Evolutionary conservation across 2,888 invertebrate species (phyloP).

Genomic region (Tetragonisca angustula): DNA sequence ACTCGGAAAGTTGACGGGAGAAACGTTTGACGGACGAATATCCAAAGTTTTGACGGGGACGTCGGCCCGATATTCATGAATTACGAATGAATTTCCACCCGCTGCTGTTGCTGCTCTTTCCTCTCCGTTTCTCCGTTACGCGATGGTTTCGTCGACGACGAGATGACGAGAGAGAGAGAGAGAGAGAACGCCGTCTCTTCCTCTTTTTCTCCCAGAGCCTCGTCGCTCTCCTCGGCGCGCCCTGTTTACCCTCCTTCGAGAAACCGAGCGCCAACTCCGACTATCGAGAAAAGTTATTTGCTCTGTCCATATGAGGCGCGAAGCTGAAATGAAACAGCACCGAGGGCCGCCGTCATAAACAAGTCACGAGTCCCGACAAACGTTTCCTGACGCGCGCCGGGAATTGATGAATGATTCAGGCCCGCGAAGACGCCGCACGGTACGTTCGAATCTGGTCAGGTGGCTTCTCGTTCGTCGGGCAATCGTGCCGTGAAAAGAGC

Average conservation of each 20-base stretch:
- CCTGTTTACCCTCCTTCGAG: slow-evolving; percentile 57
- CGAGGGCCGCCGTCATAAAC: slow-evolving; percentile 56
- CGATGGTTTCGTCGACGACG: background rate
- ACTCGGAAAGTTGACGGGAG: slow-evolving; percentile 75
- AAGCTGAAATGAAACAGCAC: slow-evolving; percentile 55
- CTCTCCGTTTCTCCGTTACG: slow-evolving; percentile 4
- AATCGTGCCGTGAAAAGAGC: background rate
- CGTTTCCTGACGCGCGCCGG: slow-evolving; percentile 19
- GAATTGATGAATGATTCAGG: slow-evolving; percentile 50
- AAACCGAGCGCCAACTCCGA: slow-evolving; percentile 52
- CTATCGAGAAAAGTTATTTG: slow-evolving; percentile 67
- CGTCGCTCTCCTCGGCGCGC: background rate
- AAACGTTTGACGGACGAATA: slow-evolving; percentile 79
- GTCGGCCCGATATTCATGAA: slow-evolving; percentile 74
- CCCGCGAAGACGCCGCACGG: slow-evolving; percentile 1
- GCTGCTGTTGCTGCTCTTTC: slow-evolving; percentile 25
- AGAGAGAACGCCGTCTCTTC: background rate
- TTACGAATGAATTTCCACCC: slow-evolving; percentile 75
- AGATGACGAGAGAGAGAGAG: background rate
- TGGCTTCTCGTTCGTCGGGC: background rate
- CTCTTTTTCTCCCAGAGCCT: background rate
- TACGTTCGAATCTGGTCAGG: slow-evolving; percentile 17
- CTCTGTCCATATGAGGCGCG: slow-evolving; percentile 66
- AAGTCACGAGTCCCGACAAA: slow-evolving; percentile 61
- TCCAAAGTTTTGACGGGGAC: slow-evolving; percentile 77